Base-by-base conservation (phyloP, 2,888 invertebrate genomes). In the Acleris cristana region DNA sequence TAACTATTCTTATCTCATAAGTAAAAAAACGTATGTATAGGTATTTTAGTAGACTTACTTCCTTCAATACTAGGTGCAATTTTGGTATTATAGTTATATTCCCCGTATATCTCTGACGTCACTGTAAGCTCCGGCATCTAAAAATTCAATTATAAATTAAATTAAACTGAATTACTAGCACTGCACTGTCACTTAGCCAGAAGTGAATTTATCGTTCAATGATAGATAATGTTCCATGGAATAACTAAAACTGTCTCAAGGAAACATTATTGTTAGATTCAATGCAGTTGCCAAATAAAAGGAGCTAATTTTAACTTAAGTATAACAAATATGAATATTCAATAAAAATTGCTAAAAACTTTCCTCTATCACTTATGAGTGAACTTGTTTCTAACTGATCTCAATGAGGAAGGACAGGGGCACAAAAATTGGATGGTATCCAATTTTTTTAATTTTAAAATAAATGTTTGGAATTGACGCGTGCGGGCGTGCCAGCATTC, bases 101-200 rank as follows among this genome's bases (percentile, higher is more conserved):
- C 96, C 45, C 93, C 90, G 83, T 96, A 96, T 80, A 96, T 94
- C 90, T 96, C 96, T 26, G 96, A 96, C 53, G 95, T 94, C 61
- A 96, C 95, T 75, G 94, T 94, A 66, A 92, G 87, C 83, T 94
- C 94, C 70, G 92, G 90, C 93, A 93, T 93, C 92, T 93, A 76
- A 61, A 84, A 84, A 69, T 74, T 70, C 26, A 54, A 55, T 64
- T 71, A 70, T 68, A 69, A 56, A 30, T 64, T 68, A 69, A 56
- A 30, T 64, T 55, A 70, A 73, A 64, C 48, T 18, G 8, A 5
- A 57, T 4, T n/a, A 10, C 21, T 21, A 61, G 30, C 23, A 61
- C 54, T 23, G 18, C 18, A 7, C 44, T 5, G 18, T 23, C 23
- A 59, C 48, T 59, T 56, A 16, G 19, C 44, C 21, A 60, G 49